phyloP scores from a whole-genome alignment of 1,140 invertebrate genomes.

The Stegodyphus mimosarum region DNA sequence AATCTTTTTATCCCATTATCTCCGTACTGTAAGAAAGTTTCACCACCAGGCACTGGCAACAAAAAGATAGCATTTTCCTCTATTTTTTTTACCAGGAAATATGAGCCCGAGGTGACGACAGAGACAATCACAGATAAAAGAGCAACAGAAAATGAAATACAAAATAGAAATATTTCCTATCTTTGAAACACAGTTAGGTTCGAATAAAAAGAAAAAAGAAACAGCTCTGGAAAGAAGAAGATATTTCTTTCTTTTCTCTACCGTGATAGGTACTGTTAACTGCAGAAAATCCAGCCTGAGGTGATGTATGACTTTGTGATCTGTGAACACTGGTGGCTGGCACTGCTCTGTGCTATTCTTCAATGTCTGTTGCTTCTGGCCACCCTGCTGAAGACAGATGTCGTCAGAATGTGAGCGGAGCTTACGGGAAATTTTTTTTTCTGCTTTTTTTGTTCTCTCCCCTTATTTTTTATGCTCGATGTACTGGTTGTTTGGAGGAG shows the following conservation, averaged over 20 bases:
- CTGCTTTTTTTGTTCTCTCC: background rate
- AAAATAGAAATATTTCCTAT: background rate
- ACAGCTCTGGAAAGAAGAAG: background rate
- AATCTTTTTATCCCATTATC: no score
- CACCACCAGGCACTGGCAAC: no score
- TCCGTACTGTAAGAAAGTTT: no score
- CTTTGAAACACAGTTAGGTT: conserved; percentile 10
- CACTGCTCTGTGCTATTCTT: background rate
- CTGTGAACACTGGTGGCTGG: background rate
- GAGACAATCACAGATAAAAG: background rate
- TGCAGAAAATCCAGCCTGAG: background rate
- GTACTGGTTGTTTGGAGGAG: no score
- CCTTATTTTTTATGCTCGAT: background rate
- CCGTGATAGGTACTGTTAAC: background rate
- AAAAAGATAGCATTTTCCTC: no score
- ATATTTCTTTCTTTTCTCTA: background rate
- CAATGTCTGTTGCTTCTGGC: conserved; percentile 22
- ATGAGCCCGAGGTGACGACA: no score
- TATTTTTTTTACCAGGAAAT: no score
- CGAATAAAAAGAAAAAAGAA: background rate
- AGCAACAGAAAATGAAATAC: conserved; percentile 1
- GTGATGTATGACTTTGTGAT: conserved; percentile 14
- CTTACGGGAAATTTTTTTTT: background rate
- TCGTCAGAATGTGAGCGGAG: conserved; percentile 1
- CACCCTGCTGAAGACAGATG: conserved; percentile 5